Evolutionary conservation across 92 coral and sea anemone species (phyloP), one percentile per base, ranked within the genome.

Genomic region (Heliopora coerulea): DNA sequence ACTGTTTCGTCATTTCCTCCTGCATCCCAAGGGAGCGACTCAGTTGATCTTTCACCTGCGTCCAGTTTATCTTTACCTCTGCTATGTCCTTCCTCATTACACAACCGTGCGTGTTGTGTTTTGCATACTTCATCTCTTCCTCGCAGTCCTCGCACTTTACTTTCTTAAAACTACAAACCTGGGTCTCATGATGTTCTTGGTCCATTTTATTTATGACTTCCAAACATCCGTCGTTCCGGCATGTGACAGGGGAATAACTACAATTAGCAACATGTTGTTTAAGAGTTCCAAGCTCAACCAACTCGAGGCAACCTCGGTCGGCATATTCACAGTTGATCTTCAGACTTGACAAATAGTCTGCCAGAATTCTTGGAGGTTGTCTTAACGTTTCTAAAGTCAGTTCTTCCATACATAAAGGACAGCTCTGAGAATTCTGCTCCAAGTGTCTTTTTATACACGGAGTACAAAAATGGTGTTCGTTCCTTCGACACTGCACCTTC

Each of bases 301-400:
- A 39, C 7, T 54, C 74, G 1, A 14, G 30, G 17, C 74, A 67
- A 17, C 59, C 74, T 11, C n/a, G n/a, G n/a, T n/a, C n/a, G n/a
- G n/a, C n/a, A n/a, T n/a, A n/a, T n/a, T n/a, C n/a, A 59, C 89
- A 86, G 8, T 70, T 70, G 23, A 82, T 63, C 61, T 73, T 73
- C 25, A 82, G 80, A 24, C 54, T 83, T 9, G 30, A 21, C 0
- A 54, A 27, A 19, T 21, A 32, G 69, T 62, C 41, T 11, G 69
- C 48, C 8, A 62, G 24, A 18, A 62, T 32, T 62, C 69, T 21
- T 33, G 35, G 69, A 62, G 69, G 25, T 62, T 46, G 12, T 25
- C 37, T 21, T 15, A 61, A 42, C 8, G 67, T 61, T 24, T 61
- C 67, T n/a, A n/a, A n/a, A n/a, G n/a, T n/a, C n/a, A n/a, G n/a